phyloP scores from a whole-genome alignment of 2,113 vertebrate species.

The Jaculus jaculus region DNA sequence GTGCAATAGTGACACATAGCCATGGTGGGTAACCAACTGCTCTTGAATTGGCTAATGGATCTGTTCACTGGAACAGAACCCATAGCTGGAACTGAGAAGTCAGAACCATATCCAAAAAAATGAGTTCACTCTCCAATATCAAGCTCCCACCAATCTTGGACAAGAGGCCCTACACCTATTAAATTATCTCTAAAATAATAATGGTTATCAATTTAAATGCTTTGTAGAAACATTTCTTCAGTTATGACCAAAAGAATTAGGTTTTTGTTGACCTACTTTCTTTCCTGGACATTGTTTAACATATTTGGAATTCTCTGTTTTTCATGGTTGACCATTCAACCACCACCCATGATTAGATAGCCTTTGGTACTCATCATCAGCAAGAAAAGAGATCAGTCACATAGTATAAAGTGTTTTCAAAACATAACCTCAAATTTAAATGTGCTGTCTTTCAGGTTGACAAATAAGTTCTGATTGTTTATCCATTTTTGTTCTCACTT shows the following conservation, averaged over 20 bases:
- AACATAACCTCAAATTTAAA: not conserved
- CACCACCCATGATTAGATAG: not conserved
- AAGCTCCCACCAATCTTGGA: no score
- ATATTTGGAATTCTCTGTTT: not conserved
- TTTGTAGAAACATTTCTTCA: not conserved
- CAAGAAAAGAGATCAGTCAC: not conserved
- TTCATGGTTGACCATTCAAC: not conserved
- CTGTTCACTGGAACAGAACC: no score
- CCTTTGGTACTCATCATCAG: not conserved
- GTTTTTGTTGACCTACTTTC: not conserved
- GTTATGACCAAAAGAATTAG: not conserved
- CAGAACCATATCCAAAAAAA: no score
- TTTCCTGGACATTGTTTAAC: not conserved
- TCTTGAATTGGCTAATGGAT: no score
- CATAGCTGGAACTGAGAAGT: no score
- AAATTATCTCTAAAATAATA: no score
- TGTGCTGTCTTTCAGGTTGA: not conserved
- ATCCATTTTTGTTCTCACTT: not conserved
- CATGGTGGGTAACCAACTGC: no score
- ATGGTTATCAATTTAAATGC: no score
- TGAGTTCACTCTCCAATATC: no score
- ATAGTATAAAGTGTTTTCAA: not conserved
- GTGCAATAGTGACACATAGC: no score
- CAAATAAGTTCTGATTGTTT: not conserved
- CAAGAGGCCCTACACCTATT: no score